Evolutionary conservation across 2,113 vertebrate species (phyloP).

Genomic region (Eubucco bourcierii): DNA sequence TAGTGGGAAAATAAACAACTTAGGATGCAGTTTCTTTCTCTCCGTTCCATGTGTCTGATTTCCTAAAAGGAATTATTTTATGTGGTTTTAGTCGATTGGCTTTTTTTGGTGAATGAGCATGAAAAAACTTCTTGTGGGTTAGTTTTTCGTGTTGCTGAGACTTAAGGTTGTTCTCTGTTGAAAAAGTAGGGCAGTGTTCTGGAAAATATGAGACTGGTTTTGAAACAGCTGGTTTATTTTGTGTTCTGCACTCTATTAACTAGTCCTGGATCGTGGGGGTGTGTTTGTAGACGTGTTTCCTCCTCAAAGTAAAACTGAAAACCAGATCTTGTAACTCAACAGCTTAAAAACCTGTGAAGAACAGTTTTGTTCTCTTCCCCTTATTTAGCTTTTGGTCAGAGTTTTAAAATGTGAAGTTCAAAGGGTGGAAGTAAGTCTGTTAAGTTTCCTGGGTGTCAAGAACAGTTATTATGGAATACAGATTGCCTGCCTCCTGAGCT

Average conservation of each 20-base stretch:
- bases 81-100: no score
- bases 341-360: background rate
- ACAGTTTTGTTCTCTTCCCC: background rate
- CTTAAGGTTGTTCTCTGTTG: background rate
- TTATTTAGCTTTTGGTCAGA: background rate
- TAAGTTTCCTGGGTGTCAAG: background rate
- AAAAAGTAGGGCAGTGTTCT: background rate
- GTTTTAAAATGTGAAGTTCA: background rate
- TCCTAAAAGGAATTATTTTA: background rate
- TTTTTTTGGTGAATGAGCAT: background rate
- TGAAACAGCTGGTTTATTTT: background rate
- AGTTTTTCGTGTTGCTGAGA: background rate
- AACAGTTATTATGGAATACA: background rate
- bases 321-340: background rate
- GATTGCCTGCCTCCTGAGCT: background rate
- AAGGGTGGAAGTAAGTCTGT: background rate
- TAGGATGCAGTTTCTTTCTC: background rate
- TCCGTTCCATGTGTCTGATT: fast-evolving
- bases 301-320: background rate
- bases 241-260: background rate
- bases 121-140: fast-evolving
- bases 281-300: background rate
- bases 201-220: background rate
- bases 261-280: background rate
- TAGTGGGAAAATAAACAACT: background rate